phyloP scores from a whole-genome alignment of 2,888 invertebrate species.

The Cotesia congregata region DNA sequence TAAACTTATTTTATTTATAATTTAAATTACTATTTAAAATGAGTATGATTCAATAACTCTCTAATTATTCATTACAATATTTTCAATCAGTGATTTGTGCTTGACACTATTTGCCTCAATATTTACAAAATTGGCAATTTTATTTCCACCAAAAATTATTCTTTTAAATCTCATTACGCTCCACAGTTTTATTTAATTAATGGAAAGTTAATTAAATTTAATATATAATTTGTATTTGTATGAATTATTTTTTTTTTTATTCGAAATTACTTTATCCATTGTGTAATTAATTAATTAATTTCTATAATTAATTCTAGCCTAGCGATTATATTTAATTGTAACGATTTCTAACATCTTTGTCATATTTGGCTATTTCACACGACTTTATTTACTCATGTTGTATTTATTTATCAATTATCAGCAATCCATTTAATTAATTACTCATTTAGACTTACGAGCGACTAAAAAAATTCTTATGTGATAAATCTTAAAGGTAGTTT shows the following conservation, averaged over 20 bases:
- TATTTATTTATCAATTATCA: conserved; percentile 28
- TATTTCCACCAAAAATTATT: conserved; percentile 26
- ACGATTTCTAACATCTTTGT: conserved; percentile 61
- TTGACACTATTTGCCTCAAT: conserved; percentile 51
- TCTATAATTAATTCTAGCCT: conserved; percentile 51
- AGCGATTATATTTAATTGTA: conserved; percentile 60
- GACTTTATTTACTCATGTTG: conserved; percentile 47
- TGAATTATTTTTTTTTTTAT: conserved; percentile 30
- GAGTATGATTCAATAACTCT: conserved; percentile 45
- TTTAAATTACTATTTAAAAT: conserved; percentile 45
- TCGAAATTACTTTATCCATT: conserved; percentile 10
- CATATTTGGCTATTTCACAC: conserved; percentile 65
- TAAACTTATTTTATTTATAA: conserved; percentile 37
- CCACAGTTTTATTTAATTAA: conserved; percentile 23
- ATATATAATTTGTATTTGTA: conserved; percentile 26
- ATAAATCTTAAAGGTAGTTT: conserved; percentile 53
- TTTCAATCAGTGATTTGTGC: conserved; percentile 54
- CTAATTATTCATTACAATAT: conserved; percentile 41
- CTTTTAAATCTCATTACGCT: conserved; percentile 39
- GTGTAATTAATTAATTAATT: conserved; percentile 2
- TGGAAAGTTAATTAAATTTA: background rate
- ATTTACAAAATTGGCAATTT: conserved; percentile 34
- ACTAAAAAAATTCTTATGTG: conserved; percentile 50
- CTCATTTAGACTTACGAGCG: conserved; percentile 35
- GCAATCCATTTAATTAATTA: conserved; percentile 25